Conservation (phyloP, 2,797 vertebrate species). For the Gambelia wislizenii region DNA sequence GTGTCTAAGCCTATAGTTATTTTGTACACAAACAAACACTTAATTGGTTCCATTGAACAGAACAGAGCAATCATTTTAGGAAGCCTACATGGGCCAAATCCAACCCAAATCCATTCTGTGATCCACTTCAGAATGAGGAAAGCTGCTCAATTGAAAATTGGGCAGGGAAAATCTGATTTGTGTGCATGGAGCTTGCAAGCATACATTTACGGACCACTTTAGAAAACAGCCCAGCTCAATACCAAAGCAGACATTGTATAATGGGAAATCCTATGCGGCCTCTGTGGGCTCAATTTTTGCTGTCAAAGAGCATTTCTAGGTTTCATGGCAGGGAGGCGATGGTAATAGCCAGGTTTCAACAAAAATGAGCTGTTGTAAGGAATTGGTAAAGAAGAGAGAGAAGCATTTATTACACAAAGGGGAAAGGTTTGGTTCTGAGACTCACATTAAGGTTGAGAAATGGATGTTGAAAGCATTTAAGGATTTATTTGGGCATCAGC, state of each 20-base stretch:
- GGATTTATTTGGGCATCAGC: conserved; percentile 40
- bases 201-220: neutral
- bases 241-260: neutral
- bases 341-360: neutral
- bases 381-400: neutral
- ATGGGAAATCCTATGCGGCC: neutral
- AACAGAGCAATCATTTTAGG: neutral
- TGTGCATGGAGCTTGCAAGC: neutral
- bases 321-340: neutral
- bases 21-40: neutral
- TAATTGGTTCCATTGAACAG: neutral
- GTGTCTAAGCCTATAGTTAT: neutral
- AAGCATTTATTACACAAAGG: conserved; percentile 23
- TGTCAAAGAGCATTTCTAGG: neutral
- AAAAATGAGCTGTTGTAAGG: neutral
- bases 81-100: neutral
- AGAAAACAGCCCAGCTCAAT: neutral
- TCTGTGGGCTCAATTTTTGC: neutral
- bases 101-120: neutral
- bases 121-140: neutral
- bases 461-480: neutral
- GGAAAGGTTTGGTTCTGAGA: conserved; percentile 32
- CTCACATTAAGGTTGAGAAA: conserved; percentile 13
- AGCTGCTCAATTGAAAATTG: neutral
- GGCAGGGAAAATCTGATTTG: neutral